phyloP scores from a whole-genome alignment of 2,113 vertebrate species.

The Cepphus grylle region DNA sequence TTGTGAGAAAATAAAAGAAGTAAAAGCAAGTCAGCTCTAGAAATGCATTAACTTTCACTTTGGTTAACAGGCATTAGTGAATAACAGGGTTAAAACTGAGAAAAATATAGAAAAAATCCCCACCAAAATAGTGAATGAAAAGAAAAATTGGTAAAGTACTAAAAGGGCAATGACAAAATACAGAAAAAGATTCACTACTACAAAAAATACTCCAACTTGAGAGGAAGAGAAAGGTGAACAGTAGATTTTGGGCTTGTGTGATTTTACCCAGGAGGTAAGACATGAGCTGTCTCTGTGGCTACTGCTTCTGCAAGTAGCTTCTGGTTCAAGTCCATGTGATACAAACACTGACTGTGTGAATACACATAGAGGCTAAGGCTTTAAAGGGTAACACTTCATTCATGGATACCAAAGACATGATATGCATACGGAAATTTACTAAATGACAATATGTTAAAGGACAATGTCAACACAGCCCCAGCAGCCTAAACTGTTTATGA shows the following conservation, averaged over 20 bases:
- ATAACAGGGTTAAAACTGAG: not conserved
- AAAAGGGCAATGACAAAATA: not conserved
- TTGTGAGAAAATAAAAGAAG: not conserved
- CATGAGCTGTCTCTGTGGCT: accelerated
- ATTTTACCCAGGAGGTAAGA: not conserved
- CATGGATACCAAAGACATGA: not conserved
- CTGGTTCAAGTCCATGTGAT: not conserved
- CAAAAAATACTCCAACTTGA: not conserved
- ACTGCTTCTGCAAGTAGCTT: not conserved
- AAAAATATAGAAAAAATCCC: not conserved
- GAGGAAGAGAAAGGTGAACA: not conserved
- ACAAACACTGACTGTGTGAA: not conserved
- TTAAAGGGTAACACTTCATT: not conserved
- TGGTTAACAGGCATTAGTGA: not conserved
- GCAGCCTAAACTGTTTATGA: not conserved
- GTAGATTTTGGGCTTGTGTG: not conserved
- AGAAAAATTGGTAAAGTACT: not conserved
- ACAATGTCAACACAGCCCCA: not conserved
- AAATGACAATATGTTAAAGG: not conserved
- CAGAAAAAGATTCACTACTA: not conserved
- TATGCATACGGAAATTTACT: not conserved
- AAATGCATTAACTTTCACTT: not conserved
- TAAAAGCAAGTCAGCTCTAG: not conserved
- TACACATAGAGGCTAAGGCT: not conserved
- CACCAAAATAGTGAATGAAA: not conserved